Evolutionary conservation across 2,888 invertebrate genomes (phyloP), one percentile per base, ranked within the genome.

Genomic region (Lepetodrilus schrolli): DNA sequence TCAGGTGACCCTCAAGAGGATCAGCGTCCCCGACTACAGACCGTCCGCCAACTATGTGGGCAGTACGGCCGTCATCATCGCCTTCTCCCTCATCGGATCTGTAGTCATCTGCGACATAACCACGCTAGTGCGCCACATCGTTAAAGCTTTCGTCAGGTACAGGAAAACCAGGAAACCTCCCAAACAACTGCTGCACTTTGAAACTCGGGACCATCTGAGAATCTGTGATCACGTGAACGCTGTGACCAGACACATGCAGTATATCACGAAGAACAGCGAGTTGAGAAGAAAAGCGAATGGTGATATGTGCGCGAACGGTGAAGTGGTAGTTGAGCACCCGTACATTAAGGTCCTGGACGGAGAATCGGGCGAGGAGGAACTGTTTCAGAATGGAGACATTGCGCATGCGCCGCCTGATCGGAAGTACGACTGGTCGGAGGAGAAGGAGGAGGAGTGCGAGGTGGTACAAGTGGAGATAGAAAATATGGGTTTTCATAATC

Each of bases 41-140:
- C 48, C 70, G 1, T 70, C 70, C 4, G 49, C 70, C n/a, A 70
- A 30, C 1, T 70, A 70, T n/a, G 50, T 70, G 13, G 70, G 70
- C 10, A 50, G 50, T 3, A 49, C 70, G 1, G 70, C 70, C 37
- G 70, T 70, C 23, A 70, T 70, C 37, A 36, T 70, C 3, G 49
- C 70, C 13, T 70, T 70, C 26, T 70, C 70, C 20, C 4, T 70
- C 17, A 34, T 70, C 10, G 70, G 70, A 8, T 30, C 50, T 4
- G 38, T 70, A 8, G 37, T 70, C n/a, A 37, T 70, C 10, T 49
- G 23, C 8, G 70, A 70, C 37, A 17, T 70, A 7, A 17, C 23
- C 13, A 50, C 70, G 10, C 50, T 70, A n/a, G 36, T 38, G 0
- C 36, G 49, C 26, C 70, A 70, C 50, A 21, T 49, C 10, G 36